phyloP scores from a whole-genome alignment of 2,113 vertebrate species.

The Aythya baeri region DNA sequence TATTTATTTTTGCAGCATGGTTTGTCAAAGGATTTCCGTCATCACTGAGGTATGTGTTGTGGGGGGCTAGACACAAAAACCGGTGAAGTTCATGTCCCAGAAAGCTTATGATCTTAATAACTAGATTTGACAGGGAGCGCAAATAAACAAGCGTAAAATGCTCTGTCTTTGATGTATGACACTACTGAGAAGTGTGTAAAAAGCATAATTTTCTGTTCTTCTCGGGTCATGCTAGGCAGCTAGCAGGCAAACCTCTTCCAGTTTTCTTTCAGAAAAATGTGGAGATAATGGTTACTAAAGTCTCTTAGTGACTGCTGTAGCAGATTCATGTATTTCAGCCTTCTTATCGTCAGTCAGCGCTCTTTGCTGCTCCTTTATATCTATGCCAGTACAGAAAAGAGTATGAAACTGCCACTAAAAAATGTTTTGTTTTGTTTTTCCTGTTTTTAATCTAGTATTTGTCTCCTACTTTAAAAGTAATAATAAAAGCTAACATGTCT shows the following conservation, averaged over 20 bases:
- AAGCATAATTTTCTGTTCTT: background rate
- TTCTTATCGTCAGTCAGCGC: background rate
- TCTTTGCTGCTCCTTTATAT: background rate
- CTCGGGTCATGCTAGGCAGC: background rate
- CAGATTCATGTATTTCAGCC: background rate
- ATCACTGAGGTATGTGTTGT: accelerated
- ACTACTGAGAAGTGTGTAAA: background rate
- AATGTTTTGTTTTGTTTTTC: background rate
- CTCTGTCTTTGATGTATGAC: background rate
- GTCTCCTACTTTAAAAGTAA: background rate
- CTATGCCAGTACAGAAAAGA: background rate
- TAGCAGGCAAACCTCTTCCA: background rate
- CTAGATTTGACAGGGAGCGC: background rate
- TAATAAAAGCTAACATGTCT: background rate
- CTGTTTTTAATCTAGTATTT: background rate
- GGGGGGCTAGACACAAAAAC: background rate
- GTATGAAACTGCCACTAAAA: background rate
- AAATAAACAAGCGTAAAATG: background rate
- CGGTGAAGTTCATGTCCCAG: background rate
- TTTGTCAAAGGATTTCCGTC: background rate
- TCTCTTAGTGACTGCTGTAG: background rate
- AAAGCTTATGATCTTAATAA: background rate
- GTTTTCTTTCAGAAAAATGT: background rate
- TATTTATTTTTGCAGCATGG: background rate
- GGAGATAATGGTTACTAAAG: background rate